Percentiles rank a stretch among this genome's conserved stretches.
phyloP scores from a whole-genome alignment of 2,797 vertebrate species.

The Syndactyla subalaris region DNA sequence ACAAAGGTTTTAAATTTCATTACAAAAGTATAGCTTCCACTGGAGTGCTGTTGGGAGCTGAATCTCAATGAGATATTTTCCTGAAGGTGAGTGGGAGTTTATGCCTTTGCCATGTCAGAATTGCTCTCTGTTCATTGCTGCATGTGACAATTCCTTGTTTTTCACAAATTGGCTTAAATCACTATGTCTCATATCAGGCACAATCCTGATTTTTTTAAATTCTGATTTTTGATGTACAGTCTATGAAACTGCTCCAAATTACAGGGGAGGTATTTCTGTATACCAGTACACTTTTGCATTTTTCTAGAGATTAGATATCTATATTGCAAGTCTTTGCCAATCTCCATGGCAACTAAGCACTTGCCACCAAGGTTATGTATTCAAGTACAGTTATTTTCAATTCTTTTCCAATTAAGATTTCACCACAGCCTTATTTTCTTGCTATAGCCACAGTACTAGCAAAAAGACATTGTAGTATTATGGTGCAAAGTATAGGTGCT shows the following conservation, averaged over 20 bases:
- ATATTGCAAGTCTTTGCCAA: constrained; percentile 11
- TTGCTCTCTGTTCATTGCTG: neutral
- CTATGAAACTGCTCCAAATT: constrained; percentile 21
- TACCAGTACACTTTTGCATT: neutral
- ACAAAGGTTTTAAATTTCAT: neutral
- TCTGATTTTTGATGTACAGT: neutral
- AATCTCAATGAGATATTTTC: neutral
- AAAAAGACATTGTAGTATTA: neutral
- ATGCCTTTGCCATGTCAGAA: neutral
- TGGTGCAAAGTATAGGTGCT: neutral
- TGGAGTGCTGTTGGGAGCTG: neutral
- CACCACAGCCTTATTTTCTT: neutral
- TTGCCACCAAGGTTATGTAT: neutral
- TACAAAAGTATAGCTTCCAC: neutral
- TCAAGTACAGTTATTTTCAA: constrained; percentile 36
- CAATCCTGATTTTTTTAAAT: constrained; percentile 1
- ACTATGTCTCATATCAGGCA: neutral
- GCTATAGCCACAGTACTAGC: neutral
- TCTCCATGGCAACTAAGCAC: constrained; percentile 58
- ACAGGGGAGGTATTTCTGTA: neutral
- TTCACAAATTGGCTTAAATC: constrained; percentile 18
- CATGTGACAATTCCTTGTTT: neutral
- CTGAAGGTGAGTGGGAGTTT: constrained; percentile 3
- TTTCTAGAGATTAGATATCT: neutral
- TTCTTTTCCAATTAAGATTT: constrained; percentile 47